Evolutionary conservation across 2,797 vertebrate species (phyloP).

Genomic region (Poecilia gillii): DNA sequence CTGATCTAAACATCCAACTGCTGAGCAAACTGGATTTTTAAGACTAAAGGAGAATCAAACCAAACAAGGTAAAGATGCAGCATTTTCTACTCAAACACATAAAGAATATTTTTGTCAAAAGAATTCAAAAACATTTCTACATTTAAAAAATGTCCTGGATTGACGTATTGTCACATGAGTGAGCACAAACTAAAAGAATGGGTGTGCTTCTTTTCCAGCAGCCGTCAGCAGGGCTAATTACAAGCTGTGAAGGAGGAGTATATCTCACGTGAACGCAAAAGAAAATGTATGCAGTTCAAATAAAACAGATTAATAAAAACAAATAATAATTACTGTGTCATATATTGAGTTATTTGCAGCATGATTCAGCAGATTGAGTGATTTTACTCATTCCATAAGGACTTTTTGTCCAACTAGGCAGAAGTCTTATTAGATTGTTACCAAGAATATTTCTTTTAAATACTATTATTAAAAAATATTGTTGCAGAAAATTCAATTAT

Average conservation of each 20-base stretch:
- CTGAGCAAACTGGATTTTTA: too few relatives aligned
- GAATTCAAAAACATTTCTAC: neutral
- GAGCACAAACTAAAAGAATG: neutral
- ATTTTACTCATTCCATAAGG: neutral
- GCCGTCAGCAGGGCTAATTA: neutral
- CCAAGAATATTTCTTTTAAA: neutral
- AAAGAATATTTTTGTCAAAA: neutral
- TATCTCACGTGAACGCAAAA: neutral
- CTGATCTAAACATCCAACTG: neutral
- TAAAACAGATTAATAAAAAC: neutral
- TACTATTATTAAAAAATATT: neutral
- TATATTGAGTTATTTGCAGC: neutral
- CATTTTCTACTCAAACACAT: neutral
- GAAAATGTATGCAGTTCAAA: neutral
- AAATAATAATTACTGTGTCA: neutral
- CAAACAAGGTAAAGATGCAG: neutral
- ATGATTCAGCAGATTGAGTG: neutral
- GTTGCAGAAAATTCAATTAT: neutral
- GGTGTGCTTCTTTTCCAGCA: neutral
- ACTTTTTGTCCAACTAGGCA: neutral
- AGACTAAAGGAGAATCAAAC: neutral
- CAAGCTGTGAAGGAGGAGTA: neutral
- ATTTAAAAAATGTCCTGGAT: neutral
- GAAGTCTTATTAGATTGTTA: neutral
- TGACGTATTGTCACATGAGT: constrained; percentile 22